Conservation (phyloP, 2,113 vertebrate species). For the Prinia subflava region DNA sequence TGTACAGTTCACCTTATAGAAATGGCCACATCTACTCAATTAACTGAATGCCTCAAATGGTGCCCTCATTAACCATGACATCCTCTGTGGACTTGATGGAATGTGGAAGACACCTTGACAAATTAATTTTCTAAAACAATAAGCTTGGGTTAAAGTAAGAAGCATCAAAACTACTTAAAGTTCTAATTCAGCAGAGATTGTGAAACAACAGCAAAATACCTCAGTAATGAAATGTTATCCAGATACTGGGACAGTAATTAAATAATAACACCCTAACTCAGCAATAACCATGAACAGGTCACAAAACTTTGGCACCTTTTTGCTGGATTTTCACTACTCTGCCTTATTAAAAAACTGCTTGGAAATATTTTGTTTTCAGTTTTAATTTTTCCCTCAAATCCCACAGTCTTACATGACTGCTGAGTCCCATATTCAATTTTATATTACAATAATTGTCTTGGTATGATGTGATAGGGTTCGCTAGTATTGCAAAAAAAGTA, state of each 20-base stretch:
- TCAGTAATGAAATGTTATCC: not conserved
- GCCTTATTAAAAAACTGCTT: not conserved
- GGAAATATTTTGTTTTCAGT: not conserved
- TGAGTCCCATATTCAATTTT: not conserved
- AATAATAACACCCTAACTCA: not conserved
- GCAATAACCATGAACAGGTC: not conserved
- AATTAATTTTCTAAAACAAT: not conserved
- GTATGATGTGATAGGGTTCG: not conserved
- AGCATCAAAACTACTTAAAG: not conserved
- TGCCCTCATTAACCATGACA: not conserved
- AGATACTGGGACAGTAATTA: not conserved
- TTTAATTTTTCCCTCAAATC: not conserved
- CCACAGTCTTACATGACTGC: not conserved
- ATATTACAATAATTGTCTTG: not conserved
- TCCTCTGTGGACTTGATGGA: not conserved
- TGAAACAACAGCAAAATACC: not conserved
- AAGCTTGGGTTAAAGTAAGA: not conserved
- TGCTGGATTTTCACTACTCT: not conserved
- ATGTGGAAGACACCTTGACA: not conserved
- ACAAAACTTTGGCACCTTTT: not conserved
- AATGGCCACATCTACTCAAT: not conserved
- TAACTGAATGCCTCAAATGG: not conserved
- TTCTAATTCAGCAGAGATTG: not conserved
- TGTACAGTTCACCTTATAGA: not conserved
- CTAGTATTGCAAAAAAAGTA: not conserved